Conservation (phyloP, 2,113 vertebrate species). For the Tupaia chinensis region DNA sequence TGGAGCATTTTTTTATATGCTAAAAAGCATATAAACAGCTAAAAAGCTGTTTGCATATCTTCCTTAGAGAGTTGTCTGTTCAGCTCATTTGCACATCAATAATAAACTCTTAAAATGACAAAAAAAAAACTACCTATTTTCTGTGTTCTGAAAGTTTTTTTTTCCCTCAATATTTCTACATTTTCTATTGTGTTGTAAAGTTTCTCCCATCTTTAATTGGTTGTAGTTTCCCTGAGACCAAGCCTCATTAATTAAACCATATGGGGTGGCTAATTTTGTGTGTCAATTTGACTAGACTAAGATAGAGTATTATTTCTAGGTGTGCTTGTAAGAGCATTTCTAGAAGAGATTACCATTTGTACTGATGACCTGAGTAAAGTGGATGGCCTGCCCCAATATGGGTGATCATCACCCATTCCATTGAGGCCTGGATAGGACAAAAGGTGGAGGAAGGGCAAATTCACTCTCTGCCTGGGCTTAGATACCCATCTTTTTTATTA, state of each 20-base stretch:
- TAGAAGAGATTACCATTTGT: neutral
- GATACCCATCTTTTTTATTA: neutral
- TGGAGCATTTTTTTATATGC: too few species aligned
- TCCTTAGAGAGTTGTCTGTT: too few species aligned
- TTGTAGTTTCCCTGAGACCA: neutral
- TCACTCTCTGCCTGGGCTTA: neutral
- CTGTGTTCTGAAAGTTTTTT: neutral
- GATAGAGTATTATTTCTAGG: neutral
- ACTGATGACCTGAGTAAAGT: neutral
- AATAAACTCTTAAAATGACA: too few species aligned
- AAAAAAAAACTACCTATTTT: neutral
- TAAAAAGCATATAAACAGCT: too few species aligned
- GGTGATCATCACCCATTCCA: neutral
- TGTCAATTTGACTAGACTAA: neutral
- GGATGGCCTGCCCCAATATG: neutral
- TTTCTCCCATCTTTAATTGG: neutral
- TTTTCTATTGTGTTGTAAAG: conserved; percentile 16
- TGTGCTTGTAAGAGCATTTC: neutral
- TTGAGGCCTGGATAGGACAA: neutral
- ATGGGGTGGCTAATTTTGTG: neutral
- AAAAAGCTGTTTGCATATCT: too few species aligned
- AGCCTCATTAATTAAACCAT: neutral
- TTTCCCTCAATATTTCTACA: neutral
- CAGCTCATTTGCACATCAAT: too few species aligned
- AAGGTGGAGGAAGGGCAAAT: neutral